These are phyloP conservation scores for Pyrocephalus nanus DNA, from an alignment of 2,797 vertebrate species.

Conservation along the genomic window DNA sequence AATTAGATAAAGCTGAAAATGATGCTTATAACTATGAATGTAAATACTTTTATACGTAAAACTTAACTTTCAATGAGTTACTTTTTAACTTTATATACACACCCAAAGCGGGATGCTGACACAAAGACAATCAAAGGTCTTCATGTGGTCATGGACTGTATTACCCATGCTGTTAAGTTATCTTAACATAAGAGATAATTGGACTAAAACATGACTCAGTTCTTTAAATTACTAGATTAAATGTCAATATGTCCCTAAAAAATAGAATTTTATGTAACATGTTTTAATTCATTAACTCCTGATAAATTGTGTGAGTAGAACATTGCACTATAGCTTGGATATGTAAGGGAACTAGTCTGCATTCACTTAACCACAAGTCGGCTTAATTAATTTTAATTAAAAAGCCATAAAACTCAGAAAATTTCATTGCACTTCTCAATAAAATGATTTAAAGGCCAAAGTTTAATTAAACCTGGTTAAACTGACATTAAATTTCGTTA, in stretches of 20 bases:
- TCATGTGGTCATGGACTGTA: background rate
- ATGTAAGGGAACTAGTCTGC: background rate
- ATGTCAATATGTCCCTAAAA: background rate
- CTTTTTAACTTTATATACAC: background rate
- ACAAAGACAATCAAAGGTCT: background rate
- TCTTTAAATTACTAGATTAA: background rate
- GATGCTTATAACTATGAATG: background rate
- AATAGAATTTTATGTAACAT: background rate
- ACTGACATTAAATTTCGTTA: background rate
- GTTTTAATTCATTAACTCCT: background rate
- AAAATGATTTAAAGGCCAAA: conserved; percentile 32
- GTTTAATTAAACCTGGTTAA: conserved; percentile 18
- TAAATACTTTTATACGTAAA: background rate
- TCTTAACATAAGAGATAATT: background rate
- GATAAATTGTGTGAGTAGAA: background rate
- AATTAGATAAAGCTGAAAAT: background rate
- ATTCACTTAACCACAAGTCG: background rate
- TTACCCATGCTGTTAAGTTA: background rate
- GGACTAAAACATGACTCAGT: background rate
- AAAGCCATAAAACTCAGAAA: conserved; percentile 25
- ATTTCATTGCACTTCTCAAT: background rate
- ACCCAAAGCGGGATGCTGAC: background rate
- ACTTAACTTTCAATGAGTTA: background rate
- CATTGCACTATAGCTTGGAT: background rate
- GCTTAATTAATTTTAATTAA: conserved; percentile 23